Percentiles rank a stretch among this genome's conserved stretches.
These are phyloP conservation scores for Tupaia chinensis DNA, from an alignment of 2,113 vertebrate genomes.

Conservation along the genomic window DNA sequence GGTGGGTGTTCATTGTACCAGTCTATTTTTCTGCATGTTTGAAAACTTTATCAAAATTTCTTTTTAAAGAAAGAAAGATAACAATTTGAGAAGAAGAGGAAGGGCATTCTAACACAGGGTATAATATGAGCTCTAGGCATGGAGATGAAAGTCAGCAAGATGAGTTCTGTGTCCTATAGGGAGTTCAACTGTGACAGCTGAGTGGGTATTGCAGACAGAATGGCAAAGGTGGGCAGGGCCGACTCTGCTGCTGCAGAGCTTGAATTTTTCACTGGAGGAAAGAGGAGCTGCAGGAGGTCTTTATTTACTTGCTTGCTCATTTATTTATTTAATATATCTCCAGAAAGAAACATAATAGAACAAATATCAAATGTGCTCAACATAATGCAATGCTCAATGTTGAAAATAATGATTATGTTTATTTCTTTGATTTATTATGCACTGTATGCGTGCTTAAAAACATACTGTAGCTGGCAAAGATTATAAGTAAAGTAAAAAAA, in stretches of 20 bases:
- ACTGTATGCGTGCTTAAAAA: too few relatives aligned
- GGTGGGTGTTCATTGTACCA: neutral
- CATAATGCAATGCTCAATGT: too few relatives aligned
- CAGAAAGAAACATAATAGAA: too few relatives aligned
- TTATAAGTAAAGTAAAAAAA: too few relatives aligned
- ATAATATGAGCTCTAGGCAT: neutral
- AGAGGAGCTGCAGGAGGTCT: neutral
- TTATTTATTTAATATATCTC: too few relatives aligned
- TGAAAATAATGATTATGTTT: too few relatives aligned
- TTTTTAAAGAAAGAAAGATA: neutral
- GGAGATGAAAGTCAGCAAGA: neutral
- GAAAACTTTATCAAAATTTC: neutral
- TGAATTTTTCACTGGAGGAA: neutral
- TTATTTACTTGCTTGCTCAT: neutral
- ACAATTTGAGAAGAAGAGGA: neutral
- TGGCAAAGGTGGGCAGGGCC: neutral
- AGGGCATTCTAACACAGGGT: too few relatives aligned
- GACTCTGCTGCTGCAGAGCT: neutral
- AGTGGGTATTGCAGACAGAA: fast-evolving
- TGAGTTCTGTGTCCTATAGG: neutral
- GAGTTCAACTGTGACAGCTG: neutral
- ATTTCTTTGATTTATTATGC: too few relatives aligned
- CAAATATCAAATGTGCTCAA: too few relatives aligned
- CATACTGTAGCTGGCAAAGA: too few relatives aligned
- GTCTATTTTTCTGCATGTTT: neutral